Conservation (phyloP, 92 coral and sea anemone species). For the Diadumene lineata region DNA sequence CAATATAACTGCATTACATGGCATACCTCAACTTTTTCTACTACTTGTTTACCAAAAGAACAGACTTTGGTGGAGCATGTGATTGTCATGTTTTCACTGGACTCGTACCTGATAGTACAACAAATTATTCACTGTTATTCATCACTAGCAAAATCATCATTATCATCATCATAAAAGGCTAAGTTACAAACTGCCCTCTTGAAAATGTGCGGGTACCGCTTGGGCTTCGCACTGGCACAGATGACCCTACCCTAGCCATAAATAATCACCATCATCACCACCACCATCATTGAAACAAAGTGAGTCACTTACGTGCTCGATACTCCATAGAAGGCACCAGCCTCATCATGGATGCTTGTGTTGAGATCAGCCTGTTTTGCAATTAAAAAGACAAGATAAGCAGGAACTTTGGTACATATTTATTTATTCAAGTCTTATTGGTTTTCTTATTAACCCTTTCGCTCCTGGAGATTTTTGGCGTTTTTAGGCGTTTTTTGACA, state of each 20-base stretch:
- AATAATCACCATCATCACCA: neutral
- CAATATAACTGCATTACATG: too few species aligned
- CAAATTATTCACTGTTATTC: neutral
- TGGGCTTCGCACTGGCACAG: too few species aligned
- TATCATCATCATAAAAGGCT: too few species aligned
- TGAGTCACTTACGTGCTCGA: constrained; percentile 90
- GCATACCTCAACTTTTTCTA: constrained; percentile 97
- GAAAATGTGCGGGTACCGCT: too few species aligned
- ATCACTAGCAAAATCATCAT: too few species aligned
- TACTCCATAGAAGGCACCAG: constrained; percentile 98
- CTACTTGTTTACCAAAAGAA: constrained; percentile 99
- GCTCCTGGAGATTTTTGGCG: too few species aligned
- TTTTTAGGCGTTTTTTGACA: too few species aligned
- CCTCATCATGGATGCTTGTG: constrained; percentile 95
- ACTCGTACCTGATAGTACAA: constrained; percentile 71
- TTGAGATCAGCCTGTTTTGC: constrained; percentile 86
- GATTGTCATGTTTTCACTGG: constrained; percentile 97
- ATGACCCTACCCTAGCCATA: too few species aligned
- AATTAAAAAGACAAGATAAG: neutral
- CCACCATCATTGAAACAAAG: neutral
- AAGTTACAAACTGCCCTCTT: too few species aligned
- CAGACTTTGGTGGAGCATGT: constrained; percentile 99
- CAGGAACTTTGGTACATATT: too few species aligned
- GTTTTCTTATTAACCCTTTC: too few species aligned
- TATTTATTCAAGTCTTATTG: too few species aligned